These are phyloP conservation scores for Drosophila ercepeae DNA, from an alignment of 1,140 invertebrate species.

Conservation along the genomic window DNA sequence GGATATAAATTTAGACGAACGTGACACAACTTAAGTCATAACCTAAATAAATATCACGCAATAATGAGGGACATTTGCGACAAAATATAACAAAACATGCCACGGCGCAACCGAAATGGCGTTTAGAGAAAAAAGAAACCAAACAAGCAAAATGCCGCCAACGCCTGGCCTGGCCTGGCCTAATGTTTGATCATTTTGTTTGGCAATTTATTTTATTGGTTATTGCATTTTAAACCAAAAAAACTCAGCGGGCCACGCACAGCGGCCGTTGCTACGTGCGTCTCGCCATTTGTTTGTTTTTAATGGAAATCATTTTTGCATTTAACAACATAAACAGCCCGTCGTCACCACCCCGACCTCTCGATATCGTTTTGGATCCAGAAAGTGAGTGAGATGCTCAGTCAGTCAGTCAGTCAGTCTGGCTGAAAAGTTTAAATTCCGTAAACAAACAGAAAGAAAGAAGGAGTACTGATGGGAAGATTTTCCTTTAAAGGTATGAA, in stretches of 20 bases:
- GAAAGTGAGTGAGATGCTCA: constrained; percentile 43
- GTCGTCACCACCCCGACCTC: constrained; percentile 38
- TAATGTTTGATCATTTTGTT: constrained; percentile 80
- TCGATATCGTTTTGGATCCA: constrained; percentile 7
- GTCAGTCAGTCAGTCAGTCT: constrained; percentile 41
- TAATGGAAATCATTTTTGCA: constrained; percentile 82
- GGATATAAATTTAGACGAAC: constrained; percentile 77
- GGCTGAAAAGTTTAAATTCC: constrained; percentile 71
- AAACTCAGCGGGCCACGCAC: constrained; percentile 49
- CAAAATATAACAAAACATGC: constrained; percentile 55
- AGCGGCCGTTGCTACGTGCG: constrained; percentile 58
- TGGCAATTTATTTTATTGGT: constrained; percentile 82
- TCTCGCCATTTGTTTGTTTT: constrained; percentile 65
- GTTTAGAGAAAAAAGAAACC: constrained; percentile 1
- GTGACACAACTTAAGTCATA: constrained; percentile 82
- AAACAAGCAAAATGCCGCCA: constrained; percentile 30
- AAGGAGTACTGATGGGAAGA: not conserved
- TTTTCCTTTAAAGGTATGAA: not conserved
- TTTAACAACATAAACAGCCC: constrained; percentile 78
- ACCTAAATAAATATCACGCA: constrained; percentile 82
- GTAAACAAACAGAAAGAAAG: constrained; percentile 62
- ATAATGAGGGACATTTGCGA: constrained; percentile 80
- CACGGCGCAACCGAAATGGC: constrained; percentile 5
- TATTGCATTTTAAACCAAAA: constrained; percentile 79
- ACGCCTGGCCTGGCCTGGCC: constrained; percentile 57